A percentile compares a stretch with the other conserved stretches of the same genome.
Conservation (phyloP, 2,113 vertebrate genomes). For the Bubo bubo region DNA sequence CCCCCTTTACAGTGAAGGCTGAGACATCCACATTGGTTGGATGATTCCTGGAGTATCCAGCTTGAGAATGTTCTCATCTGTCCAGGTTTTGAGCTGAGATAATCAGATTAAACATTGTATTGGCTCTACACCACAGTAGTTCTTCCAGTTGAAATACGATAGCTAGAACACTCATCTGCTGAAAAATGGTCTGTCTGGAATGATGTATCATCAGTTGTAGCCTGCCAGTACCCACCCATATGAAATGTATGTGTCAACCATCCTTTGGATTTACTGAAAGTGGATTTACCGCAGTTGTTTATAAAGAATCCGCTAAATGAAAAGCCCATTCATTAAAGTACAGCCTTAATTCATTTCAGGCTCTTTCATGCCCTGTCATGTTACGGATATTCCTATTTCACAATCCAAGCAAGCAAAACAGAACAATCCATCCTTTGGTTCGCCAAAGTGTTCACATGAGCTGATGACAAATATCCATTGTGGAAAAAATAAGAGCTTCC, state of each 20-base stretch:
- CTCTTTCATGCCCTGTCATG: slow-evolving; percentile 44
- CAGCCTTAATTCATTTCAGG: slow-evolving; percentile 27
- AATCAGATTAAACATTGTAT: neutral
- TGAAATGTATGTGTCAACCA: neutral
- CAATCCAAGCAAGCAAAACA: slow-evolving; percentile 57
- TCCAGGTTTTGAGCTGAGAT: neutral
- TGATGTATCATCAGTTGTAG: neutral
- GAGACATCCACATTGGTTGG: neutral
- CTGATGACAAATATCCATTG: slow-evolving; percentile 52
- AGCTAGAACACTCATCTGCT: neutral
- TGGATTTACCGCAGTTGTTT: slow-evolving; percentile 2
- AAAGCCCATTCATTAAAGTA: slow-evolving; percentile 34
- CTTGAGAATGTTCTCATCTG: neutral
- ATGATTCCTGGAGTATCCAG: neutral
- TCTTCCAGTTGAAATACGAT: neutral
- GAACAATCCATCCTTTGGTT: slow-evolving; percentile 54
- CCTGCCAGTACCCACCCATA: neutral
- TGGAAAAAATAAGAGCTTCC: slow-evolving; percentile 52
- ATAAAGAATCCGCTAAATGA: neutral
- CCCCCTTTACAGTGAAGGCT: neutral
- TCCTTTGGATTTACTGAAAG: neutral
- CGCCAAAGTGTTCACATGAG: slow-evolving; percentile 55
- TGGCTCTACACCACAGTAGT: neutral
- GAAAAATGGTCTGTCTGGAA: neutral
- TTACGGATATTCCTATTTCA: slow-evolving; percentile 55